Evolutionary conservation across 1,140 invertebrate genomes (phyloP).

Genomic region (Vanessa tameamea): DNA sequence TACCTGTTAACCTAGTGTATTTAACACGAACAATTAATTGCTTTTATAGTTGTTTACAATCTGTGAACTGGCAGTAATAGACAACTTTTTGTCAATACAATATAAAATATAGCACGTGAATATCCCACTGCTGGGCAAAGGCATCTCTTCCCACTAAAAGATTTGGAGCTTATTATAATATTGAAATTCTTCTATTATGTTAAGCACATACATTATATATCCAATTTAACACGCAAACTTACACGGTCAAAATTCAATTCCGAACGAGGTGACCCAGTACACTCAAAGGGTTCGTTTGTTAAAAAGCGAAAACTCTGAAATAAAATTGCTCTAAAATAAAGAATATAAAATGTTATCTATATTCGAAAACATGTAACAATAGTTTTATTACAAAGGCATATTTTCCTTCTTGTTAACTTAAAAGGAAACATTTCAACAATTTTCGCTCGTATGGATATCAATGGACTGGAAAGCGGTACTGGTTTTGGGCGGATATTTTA

Average conservation of each 20-base stretch:
- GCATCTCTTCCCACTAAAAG: too few relatives aligned
- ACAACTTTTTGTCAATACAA: background rate
- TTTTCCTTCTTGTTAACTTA: constrained; percentile 7
- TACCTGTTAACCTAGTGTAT: background rate
- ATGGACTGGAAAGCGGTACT: constrained; percentile 12
- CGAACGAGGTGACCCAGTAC: too few relatives aligned
- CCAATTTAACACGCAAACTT: too few relatives aligned
- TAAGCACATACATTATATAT: too few relatives aligned
- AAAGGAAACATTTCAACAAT: constrained; percentile 14
- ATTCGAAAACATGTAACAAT: background rate
- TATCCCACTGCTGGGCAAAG: background rate
- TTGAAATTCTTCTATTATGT: too few relatives aligned
- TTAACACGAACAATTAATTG: background rate
- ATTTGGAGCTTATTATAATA: too few relatives aligned
- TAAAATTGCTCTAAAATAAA: background rate
- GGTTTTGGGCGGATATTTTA: constrained; percentile 2
- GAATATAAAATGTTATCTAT: too few relatives aligned
- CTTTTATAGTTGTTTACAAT: background rate
- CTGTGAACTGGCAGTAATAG: background rate
- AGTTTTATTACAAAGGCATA: background rate
- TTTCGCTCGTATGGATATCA: constrained; percentile 18
- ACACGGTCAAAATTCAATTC: too few relatives aligned
- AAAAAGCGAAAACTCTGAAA: background rate
- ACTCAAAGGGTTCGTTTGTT: background rate
- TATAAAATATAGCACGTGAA: too few relatives aligned